A percentile compares a stretch with the other conserved stretches of the same genome.
These are phyloP conservation scores for Trimorus sp. DNA, from an alignment of 2,888 invertebrate species.

Conservation along the genomic window DNA sequence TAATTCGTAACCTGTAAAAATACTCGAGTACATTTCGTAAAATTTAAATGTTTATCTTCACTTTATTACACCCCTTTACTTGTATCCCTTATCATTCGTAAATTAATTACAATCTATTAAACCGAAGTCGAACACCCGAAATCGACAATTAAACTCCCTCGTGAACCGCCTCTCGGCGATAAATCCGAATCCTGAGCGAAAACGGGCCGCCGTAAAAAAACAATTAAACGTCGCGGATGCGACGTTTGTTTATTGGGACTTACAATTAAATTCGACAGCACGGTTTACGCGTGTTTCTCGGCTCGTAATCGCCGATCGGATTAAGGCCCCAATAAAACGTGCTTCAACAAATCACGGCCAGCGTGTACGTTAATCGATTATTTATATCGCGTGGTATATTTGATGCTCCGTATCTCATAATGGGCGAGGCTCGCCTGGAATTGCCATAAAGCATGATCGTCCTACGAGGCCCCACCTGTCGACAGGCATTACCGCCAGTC, in stretches of 20 bases:
- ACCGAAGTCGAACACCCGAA: no score
- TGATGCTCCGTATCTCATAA: slow-evolving; percentile 65
- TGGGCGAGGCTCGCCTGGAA: slow-evolving; percentile 77
- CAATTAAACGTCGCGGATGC: neutral
- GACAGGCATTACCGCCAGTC: slow-evolving; percentile 68
- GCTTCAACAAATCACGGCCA: slow-evolving; percentile 37
- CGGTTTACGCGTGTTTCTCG: neutral
- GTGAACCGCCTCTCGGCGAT: no score
- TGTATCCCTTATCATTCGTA: no score
- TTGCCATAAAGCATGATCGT: slow-evolving; percentile 78
- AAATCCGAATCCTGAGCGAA: no score
- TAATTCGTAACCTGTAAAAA: no score
- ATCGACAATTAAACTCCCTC: no score
- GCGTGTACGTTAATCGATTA: slow-evolving; percentile 50
- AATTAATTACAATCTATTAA: no score
- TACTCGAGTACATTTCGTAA: no score
- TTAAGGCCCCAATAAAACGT: slow-evolving; percentile 28
- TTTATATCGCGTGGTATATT: slow-evolving; percentile 56
- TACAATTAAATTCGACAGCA: slow-evolving; percentile 6
- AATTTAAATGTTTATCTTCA: no score
- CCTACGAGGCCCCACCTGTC: slow-evolving; percentile 80
- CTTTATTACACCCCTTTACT: no score
- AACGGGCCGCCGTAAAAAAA: no score
- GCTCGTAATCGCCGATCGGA: slow-evolving; percentile 16
- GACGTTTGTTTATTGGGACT: slow-evolving; percentile 15